These are phyloP conservation scores for Heterotis niloticus DNA, from an alignment of 2,113 vertebrate species.

Conservation along the genomic window DNA sequence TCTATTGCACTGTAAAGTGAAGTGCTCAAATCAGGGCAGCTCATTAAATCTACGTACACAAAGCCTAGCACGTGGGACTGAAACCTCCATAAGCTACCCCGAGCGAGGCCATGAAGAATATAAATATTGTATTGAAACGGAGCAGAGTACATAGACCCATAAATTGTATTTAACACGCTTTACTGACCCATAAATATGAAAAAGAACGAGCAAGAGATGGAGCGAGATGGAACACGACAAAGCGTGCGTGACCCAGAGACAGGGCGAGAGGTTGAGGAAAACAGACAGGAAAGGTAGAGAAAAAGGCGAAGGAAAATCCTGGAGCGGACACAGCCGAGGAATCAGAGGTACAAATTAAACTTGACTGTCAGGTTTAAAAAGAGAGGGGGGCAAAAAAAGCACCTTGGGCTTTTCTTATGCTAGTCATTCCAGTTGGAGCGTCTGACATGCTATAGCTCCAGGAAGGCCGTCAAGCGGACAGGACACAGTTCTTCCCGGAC, in stretches of 20 bases:
- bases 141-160: background rate
- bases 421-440: conserved; percentile 20
- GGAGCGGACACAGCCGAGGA: background rate
- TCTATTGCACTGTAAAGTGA: no score
- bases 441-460: conserved; percentile 11
- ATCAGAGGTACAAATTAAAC: background rate
- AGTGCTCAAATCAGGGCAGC: no score
- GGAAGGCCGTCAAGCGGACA: conserved; percentile 13
- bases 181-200: background rate
- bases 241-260: background rate
- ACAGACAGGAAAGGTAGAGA: background rate
- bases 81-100: no score
- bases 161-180: background rate
- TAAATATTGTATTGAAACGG: no score
- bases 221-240: background rate
- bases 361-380: conserved; percentile 8
- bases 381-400: background rate
- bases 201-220: background rate
- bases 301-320: background rate
- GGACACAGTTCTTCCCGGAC: conserved; percentile 2
- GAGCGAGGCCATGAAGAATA: no score
- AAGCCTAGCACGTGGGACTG: no score
- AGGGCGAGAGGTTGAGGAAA: conserved; percentile 2
- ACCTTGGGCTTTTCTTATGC: background rate
- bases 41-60: no score